phyloP scores from a whole-genome alignment of 2,797 vertebrate species.

The Setipinna tenuifilis region DNA sequence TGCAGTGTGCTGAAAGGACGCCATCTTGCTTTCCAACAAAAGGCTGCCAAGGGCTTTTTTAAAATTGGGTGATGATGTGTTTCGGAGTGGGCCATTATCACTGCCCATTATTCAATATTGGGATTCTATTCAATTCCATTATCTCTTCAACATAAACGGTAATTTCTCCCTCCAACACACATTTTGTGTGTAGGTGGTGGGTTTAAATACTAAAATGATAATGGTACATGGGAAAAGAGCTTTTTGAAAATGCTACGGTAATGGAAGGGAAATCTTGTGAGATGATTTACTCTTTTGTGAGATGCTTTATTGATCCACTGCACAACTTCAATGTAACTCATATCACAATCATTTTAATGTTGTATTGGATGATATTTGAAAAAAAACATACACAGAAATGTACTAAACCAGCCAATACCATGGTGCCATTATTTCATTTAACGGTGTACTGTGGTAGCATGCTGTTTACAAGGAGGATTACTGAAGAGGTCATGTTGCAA shows the following conservation, averaged over 20 bases:
- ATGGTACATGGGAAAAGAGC: not conserved
- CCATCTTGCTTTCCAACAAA: not conserved
- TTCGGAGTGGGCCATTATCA: not conserved
- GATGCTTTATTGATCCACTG: not conserved
- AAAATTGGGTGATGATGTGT: not conserved
- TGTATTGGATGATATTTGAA: not conserved
- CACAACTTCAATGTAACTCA: not conserved
- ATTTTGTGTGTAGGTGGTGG: not conserved
- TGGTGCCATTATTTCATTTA: not conserved
- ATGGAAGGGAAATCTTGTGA: not conserved
- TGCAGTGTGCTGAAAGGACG: not conserved
- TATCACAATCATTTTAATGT: constrained; percentile 7
- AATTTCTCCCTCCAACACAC: not conserved
- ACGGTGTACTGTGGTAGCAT: not conserved
- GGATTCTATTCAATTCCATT: constrained; percentile 10
- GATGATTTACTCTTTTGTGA: not conserved
- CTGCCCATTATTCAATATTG: not conserved
- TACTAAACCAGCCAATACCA: not conserved
- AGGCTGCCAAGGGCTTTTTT: not conserved
- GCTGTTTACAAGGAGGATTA: not conserved
- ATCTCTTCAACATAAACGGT: not conserved
- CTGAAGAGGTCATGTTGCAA: not conserved
- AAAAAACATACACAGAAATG: not conserved
- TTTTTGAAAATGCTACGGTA: not conserved
- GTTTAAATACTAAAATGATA: not conserved